Conservation (phyloP, 2,797 vertebrate genomes). For the Chelon auratus region DNA sequence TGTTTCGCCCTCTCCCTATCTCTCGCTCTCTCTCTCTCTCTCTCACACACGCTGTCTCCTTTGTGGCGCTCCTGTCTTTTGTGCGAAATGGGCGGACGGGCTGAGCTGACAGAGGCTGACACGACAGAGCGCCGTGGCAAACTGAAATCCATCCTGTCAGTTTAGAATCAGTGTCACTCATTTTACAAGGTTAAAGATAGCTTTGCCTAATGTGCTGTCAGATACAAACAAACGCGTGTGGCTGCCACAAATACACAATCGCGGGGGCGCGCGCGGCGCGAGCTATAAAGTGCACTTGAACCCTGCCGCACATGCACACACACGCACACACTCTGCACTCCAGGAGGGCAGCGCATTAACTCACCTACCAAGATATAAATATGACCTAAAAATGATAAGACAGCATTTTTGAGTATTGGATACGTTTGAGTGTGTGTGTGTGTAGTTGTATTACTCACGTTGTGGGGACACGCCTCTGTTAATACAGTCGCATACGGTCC, state of each 20-base stretch:
- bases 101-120: slow-evolving; percentile 78
- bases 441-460: slow-evolving; percentile 1
- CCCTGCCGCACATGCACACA: not conserved
- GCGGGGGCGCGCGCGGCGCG: not conserved
- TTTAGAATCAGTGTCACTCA: slow-evolving; percentile 81
- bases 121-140: slow-evolving; percentile 53
- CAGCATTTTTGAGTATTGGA: slow-evolving; percentile 29
- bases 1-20: slow-evolving; percentile 9
- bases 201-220: slow-evolving; percentile 77
- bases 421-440: slow-evolving; percentile 7
- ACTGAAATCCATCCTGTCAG: slow-evolving; percentile 78
- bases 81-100: slow-evolving; percentile 61
- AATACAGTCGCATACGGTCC: not conserved
- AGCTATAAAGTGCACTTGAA: not conserved
- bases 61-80: slow-evolving; percentile 64
- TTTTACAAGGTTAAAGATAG: slow-evolving; percentile 79
- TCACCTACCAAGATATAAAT: slow-evolving; percentile 36
- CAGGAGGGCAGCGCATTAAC: slow-evolving; percentile 23
- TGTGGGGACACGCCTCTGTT: not conserved
- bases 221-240: slow-evolving; percentile 58
- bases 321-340: not conserved
- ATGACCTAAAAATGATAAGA: slow-evolving; percentile 44
- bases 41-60: slow-evolving; percentile 35
- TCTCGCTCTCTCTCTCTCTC: slow-evolving; percentile 6
- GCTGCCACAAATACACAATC: slow-evolving; percentile 21